These are phyloP conservation scores for Drosophila watanabei DNA, from an alignment of 1,140 invertebrate genomes.

Conservation along the genomic window DNA sequence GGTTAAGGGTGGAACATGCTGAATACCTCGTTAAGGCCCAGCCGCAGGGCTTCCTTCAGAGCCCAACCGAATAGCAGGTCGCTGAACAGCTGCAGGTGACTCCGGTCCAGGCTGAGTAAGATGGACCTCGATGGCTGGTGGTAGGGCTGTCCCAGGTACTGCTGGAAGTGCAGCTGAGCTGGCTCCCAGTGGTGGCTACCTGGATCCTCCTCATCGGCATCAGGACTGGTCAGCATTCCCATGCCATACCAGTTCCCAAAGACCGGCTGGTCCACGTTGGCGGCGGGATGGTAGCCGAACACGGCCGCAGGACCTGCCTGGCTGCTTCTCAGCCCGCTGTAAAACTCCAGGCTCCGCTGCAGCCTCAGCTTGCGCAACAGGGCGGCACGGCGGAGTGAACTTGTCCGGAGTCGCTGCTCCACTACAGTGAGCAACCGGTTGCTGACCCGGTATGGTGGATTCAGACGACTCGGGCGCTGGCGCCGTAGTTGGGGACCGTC, in stretches of 20 bases:
- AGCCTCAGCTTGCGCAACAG: slow-evolving; percentile 15
- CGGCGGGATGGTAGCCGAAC: slow-evolving; percentile 11
- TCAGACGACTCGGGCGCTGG: background rate
- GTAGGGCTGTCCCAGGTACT: slow-evolving; percentile 5
- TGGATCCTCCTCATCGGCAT: background rate
- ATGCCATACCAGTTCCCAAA: slow-evolving; percentile 7
- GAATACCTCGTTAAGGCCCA: slow-evolving; percentile 24
- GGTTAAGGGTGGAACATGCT: slow-evolving; percentile 5
- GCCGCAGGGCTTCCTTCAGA: slow-evolving; percentile 2
- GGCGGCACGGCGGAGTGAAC: background rate
- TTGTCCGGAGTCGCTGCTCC: slow-evolving; percentile 1
- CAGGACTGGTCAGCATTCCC: background rate
- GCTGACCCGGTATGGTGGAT: background rate
- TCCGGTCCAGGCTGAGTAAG: background rate
- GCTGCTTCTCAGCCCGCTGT: slow-evolving; percentile 7
- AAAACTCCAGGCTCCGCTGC: slow-evolving; percentile 27
- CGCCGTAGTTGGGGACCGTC: slow-evolving; percentile 21
- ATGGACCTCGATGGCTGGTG: background rate
- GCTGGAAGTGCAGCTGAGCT: slow-evolving; percentile 26
- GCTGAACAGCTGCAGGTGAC: slow-evolving; percentile 8
- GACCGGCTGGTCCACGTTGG: background rate
- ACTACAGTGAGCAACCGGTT: background rate
- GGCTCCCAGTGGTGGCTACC: slow-evolving; percentile 17
- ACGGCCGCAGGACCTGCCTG: slow-evolving; percentile 1
- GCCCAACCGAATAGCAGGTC: background rate